Evolutionary conservation across 2,888 invertebrate genomes (phyloP), one percentile per base, ranked within the genome.

Genomic region (Plagiodera versicolora): DNA sequence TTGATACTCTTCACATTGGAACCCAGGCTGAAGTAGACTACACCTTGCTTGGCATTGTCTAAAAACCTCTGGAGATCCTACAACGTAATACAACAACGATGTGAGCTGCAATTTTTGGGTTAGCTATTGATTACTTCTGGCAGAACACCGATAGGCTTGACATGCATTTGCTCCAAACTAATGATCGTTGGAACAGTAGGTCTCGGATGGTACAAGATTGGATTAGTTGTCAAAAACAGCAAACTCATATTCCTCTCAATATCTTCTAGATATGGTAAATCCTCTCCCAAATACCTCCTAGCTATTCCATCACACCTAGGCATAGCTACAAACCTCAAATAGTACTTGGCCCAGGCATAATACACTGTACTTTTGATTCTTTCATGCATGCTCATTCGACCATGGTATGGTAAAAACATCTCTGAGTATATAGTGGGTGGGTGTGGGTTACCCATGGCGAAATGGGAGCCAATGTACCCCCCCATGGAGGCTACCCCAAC

Each of bases 11-110:
- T 75, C 9, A 81, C 72, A 47, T 78, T 76, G 2, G 81, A 79
- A 5, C 83, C 83, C 54, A 83, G 71, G 65, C 81, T 79, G 60
- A 81, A 80, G 57, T 77, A 77, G n/a, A 81, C 67, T 1, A 76
- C 77, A 3, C 81, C 81, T 50, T 79, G 68, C 35, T 70, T 70
- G 1, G 79, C 72, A 8, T 70, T 58, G 60, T 81, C 79, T 56
- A 81, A 62, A 63, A 75, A 73, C 8, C 67, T 45, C 65, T 79
- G 64, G n/a, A 80, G 64, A 56, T 80, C 78, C 80, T 80, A 46
- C 20, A 69, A 69, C 48, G 19, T 28, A 50, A 17, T 50, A n/a
- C n/a, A n/a, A n/a, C n/a, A n/a, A n/a, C n/a, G n/a, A n/a, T n/a
- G n/a, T n/a, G n/a, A n/a, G n/a, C n/a, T n/a, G n/a, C n/a, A n/a